Conservation (phyloP, 2,113 vertebrate species). For the Anguilla japonica region DNA sequence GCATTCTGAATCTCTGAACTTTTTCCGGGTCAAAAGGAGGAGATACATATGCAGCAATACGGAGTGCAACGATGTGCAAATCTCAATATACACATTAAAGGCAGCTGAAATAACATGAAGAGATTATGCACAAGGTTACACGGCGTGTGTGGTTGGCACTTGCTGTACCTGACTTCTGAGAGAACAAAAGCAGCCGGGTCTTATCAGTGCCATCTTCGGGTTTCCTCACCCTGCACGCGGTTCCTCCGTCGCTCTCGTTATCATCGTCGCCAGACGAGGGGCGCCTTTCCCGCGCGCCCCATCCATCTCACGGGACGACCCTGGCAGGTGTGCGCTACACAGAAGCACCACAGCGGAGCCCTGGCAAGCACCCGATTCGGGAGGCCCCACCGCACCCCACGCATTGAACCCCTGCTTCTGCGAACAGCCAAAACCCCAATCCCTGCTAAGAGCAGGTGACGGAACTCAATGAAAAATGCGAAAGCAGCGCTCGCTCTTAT, state of each 20-base stretch:
- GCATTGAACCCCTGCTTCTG: background rate
- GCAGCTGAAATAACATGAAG: background rate
- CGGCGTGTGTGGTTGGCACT: background rate
- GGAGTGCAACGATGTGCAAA: background rate
- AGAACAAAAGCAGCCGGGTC: background rate
- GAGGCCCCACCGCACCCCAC: background rate
- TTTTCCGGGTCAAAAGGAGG: too few relatives aligned
- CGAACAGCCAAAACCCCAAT: background rate
- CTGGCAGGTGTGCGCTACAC: background rate
- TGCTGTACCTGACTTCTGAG: background rate
- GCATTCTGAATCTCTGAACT: too few relatives aligned
- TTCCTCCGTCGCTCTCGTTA: background rate
- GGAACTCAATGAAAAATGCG: background rate
- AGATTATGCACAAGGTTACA: background rate
- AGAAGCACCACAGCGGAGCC: background rate
- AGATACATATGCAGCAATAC: background rate
- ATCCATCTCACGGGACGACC: background rate
- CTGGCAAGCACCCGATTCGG: background rate
- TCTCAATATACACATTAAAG: background rate
- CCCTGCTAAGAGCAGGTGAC: background rate
- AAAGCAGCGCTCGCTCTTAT: background rate
- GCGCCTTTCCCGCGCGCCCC: background rate
- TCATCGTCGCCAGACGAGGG: background rate
- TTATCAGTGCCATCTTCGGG: background rate
- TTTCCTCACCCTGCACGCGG: background rate